Evolutionary conservation across 2,888 invertebrate species (phyloP).

Genomic region (Epirrhoe tristata): DNA sequence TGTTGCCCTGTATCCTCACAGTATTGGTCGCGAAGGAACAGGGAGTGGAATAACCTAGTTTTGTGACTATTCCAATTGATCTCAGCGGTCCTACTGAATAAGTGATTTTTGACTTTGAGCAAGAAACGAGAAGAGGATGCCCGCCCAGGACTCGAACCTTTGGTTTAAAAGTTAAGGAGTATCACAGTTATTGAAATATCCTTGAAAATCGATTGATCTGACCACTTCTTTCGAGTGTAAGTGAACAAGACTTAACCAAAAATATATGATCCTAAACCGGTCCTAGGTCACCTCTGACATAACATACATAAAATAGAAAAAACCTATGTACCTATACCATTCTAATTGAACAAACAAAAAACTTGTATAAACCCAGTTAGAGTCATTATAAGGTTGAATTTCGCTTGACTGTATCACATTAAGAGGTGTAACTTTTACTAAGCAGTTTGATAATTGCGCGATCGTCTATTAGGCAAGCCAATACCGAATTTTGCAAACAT

Average conservation of each 20-base stretch:
- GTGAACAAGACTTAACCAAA: background rate
- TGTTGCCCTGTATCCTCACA: too few relatives aligned
- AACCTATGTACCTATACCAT: background rate
- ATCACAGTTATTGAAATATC: background rate
- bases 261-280: background rate
- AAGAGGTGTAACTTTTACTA: conserved; percentile 23
- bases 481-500: conserved; percentile 21
- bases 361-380: conserved; percentile 15
- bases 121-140: too few relatives aligned
- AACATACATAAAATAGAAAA: background rate
- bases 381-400: conserved; percentile 9
- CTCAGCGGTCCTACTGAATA: too few relatives aligned
- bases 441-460: conserved; percentile 23
- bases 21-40: too few relatives aligned
- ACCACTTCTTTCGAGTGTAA: too few relatives aligned
- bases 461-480: conserved; percentile 16
- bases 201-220: too few relatives aligned
- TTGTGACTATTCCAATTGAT: too few relatives aligned
- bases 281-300: background rate
- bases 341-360: conserved; percentile 19
- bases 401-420: background rate
- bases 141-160: too few relatives aligned
- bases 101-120: too few relatives aligned
- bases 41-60: too few relatives aligned
- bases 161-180: too few relatives aligned